These are phyloP conservation scores for Blennius ocellaris DNA, from an alignment of 2,113 vertebrate genomes.

Conservation along the genomic window DNA sequence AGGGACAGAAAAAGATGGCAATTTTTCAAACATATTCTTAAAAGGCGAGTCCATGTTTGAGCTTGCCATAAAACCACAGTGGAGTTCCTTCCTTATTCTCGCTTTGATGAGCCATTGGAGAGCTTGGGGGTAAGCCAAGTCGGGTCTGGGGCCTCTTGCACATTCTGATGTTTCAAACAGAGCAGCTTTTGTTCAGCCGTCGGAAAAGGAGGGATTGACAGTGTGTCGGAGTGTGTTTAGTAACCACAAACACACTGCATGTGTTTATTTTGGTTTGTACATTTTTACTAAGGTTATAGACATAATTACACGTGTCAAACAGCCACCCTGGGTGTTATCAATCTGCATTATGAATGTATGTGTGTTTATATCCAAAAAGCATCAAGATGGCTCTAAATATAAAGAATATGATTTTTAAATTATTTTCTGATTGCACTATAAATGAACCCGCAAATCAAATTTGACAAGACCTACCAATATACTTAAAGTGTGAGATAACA, in stretches of 20 bases:
- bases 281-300: conserved; percentile 26
- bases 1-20: conserved; percentile 31
- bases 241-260: conserved; percentile 56
- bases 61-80: conserved; percentile 64
- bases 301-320: neutral
- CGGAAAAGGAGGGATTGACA: conserved; percentile 49
- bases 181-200: conserved; percentile 67
- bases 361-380: neutral
- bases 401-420: too few relatives aligned
- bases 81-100: conserved; percentile 66
- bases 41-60: conserved; percentile 53
- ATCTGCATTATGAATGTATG: neutral
- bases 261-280: conserved; percentile 53
- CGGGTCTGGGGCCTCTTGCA: conserved; percentile 59
- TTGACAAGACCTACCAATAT: too few relatives aligned
- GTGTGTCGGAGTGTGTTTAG: conserved; percentile 46
- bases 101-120: conserved; percentile 71
- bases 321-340: conserved; percentile 12
- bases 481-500: too few relatives aligned
- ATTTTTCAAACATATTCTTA: conserved; percentile 47
- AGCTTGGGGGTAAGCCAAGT: conserved; percentile 59
- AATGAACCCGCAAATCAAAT: too few relatives aligned
- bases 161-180: conserved; percentile 68
- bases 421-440: too few relatives aligned
- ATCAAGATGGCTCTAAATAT: too few relatives aligned